Evolutionary conservation across 2,888 invertebrate species (phyloP).

Genomic region (Synanthedon myopaeformis): DNA sequence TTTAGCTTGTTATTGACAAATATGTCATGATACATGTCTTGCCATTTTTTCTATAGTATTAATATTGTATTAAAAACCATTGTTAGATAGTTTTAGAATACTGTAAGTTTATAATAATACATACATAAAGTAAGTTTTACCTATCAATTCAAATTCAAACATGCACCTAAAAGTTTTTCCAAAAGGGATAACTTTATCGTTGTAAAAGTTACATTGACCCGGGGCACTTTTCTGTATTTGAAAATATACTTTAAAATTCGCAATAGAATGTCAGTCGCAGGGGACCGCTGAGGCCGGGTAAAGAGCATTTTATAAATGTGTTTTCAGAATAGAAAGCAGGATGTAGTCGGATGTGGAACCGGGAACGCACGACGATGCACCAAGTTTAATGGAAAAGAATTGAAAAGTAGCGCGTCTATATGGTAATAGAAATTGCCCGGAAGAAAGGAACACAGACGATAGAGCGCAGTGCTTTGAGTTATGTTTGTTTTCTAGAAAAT

Average conservation of each 20-base stretch:
- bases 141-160: no score
- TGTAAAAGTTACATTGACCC: slow-evolving; percentile 49
- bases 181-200: slow-evolving; percentile 8
- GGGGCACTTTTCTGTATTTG: slow-evolving; percentile 43
- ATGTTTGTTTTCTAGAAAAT: slow-evolving; percentile 66
- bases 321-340: slow-evolving; percentile 54
- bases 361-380: slow-evolving; percentile 63
- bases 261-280: slow-evolving; percentile 63
- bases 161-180: no score
- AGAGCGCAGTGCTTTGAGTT: slow-evolving; percentile 63
- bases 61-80: no score
- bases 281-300: slow-evolving; percentile 54
- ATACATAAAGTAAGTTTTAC: background rate
- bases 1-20: slow-evolving; percentile 3
- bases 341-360: slow-evolving; percentile 27
- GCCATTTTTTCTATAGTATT: background rate
- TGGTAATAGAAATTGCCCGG: slow-evolving; percentile 70
- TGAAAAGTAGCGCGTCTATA: slow-evolving; percentile 71
- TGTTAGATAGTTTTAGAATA: no score
- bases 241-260: slow-evolving; percentile 57
- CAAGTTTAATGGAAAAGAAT: slow-evolving; percentile 71
- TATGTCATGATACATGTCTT: background rate
- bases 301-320: slow-evolving; percentile 69
- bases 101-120: background rate
- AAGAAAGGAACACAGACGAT: slow-evolving; percentile 66